phyloP scores from a whole-genome alignment of 37 sponge, comb jelly and placozoan genomes.

The Cladorhizidae sp. region DNA sequence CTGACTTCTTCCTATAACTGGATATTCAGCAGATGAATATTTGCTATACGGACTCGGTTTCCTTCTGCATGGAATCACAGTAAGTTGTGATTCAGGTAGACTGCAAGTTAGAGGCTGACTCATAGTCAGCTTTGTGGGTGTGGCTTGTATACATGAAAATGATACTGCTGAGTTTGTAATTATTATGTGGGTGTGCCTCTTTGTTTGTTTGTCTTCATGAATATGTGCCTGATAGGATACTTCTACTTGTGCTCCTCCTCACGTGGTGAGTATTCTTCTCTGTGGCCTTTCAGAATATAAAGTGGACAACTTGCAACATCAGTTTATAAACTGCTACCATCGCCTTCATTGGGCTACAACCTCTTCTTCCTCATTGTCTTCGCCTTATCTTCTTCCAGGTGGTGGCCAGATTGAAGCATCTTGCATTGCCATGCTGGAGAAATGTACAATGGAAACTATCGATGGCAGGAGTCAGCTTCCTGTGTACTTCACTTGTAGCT shows the following conservation, averaged over 20 bases:
- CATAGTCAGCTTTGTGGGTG: too few species aligned
- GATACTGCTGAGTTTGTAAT: too few species aligned
- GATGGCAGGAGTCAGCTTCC: background rate
- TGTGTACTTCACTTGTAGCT: background rate
- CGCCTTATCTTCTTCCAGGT: constrained; percentile 7
- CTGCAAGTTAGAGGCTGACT: too few species aligned
- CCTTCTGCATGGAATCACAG: too few species aligned
- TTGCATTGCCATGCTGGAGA: background rate
- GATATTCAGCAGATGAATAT: too few species aligned
- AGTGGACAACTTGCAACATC: constrained; percentile 6
- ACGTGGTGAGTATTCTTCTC: constrained; percentile 1
- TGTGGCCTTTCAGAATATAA: background rate
- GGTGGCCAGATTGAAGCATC: constrained; percentile 6
- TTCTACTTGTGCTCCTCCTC: background rate
- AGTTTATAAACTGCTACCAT: constrained; percentile 20
- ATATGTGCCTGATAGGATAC: background rate
- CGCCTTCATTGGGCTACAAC: constrained; percentile 12
- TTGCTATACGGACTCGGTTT: too few species aligned
- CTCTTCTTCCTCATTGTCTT: background rate
- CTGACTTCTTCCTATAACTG: too few species aligned
- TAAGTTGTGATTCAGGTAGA: too few species aligned
- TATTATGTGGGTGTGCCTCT: too few species aligned
- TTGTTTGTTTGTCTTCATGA: background rate
- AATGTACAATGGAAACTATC: background rate
- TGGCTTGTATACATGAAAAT: too few species aligned